Conservation (phyloP, 2,888 invertebrate species). For the Eilema sororculum region DNA sequence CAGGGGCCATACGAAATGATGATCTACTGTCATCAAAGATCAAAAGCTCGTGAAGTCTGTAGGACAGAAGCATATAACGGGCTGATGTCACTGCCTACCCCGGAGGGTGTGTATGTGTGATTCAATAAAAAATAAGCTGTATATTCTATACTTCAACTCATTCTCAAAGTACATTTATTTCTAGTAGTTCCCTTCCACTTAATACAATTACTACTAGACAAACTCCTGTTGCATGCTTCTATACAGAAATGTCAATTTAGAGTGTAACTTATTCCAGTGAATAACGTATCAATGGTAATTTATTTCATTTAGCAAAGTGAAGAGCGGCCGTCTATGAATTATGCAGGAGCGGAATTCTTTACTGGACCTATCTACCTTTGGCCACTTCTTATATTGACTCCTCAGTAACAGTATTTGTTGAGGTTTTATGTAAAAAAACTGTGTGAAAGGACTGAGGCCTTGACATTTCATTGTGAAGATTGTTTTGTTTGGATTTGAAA, state of each 20-base stretch:
- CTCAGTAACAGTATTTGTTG: slow-evolving; percentile 29
- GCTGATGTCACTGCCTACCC: too few relatives aligned
- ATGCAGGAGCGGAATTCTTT: slow-evolving; percentile 55
- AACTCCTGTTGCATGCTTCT: background rate
- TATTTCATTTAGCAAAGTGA: slow-evolving; percentile 70
- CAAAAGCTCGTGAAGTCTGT: too few relatives aligned
- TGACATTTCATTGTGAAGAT: slow-evolving; percentile 12
- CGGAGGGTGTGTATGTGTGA: too few relatives aligned
- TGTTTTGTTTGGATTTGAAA: slow-evolving; percentile 12
- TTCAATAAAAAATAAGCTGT: too few relatives aligned
- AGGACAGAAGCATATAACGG: too few relatives aligned
- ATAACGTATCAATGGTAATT: slow-evolving; percentile 65
- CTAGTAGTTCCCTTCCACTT: background rate
- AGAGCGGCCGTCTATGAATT: slow-evolving; percentile 57
- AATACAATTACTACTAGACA: background rate
- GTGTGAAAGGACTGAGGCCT: slow-evolving; percentile 15
- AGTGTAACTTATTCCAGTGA: slow-evolving; percentile 41
- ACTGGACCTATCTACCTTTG: slow-evolving; percentile 48
- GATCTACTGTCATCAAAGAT: too few relatives aligned
- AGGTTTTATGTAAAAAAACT: slow-evolving; percentile 36
- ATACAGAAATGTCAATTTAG: slow-evolving; percentile 42
- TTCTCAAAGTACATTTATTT: background rate
- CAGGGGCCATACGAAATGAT: too few relatives aligned
- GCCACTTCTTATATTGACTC: slow-evolving; percentile 53
- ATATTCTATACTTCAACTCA: too few relatives aligned